phyloP scores from a whole-genome alignment of 2,888 invertebrate genomes.

The Drosophila lutescens region DNA sequence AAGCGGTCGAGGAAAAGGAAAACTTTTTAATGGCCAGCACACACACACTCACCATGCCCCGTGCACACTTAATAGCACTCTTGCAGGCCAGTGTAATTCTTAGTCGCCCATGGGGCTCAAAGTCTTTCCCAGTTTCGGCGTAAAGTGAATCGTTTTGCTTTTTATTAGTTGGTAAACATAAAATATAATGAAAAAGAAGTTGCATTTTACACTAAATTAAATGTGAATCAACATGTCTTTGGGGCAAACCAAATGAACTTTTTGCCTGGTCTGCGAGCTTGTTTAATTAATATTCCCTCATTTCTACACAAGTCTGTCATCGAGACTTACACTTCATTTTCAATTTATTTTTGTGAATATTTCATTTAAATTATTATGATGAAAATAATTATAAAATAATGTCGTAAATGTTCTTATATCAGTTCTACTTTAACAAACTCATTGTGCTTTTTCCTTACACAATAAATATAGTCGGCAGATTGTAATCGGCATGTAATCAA shows the following conservation, averaged over 20 bases:
- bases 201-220: constrained; percentile 39
- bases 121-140: constrained; percentile 45
- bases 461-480: not conserved
- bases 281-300: constrained; percentile 14
- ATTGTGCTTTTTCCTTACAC: not conserved
- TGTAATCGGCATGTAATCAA: constrained; percentile 38
- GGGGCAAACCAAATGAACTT: constrained; percentile 24
- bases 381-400: no score
- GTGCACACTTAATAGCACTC: constrained; percentile 57
- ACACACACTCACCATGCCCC: constrained; percentile 58
- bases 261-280: not conserved
- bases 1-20: constrained; percentile 24
- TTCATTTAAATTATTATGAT: no score
- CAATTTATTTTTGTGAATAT: no score
- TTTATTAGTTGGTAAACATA: constrained; percentile 50
- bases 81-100: constrained; percentile 52
- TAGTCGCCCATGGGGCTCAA: constrained; percentile 41
- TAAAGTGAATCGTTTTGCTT: constrained; percentile 48
- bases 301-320: not conserved
- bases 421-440: no score
- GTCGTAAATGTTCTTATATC: no score
- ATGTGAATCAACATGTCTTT: constrained; percentile 41
- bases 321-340: no score
- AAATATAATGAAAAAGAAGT: constrained; percentile 42
- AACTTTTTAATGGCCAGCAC: constrained; percentile 74